Evolutionary conservation across 1,140 invertebrate species (phyloP).

Genomic region (Lamellibrachia luymesi): DNA sequence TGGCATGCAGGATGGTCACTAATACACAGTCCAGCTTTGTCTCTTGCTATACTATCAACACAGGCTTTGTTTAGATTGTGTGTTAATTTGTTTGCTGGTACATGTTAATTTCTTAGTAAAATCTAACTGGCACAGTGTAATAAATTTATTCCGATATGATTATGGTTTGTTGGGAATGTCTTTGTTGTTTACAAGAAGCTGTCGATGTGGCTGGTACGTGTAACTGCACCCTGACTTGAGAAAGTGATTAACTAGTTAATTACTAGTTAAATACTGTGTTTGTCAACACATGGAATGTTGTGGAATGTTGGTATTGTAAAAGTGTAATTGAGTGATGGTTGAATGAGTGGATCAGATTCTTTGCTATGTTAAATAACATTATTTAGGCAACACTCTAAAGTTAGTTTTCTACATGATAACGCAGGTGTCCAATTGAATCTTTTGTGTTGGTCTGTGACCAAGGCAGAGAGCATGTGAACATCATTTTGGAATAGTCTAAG

Average conservation of each 20-base stretch:
- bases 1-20: neutral
- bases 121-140: no score
- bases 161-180: neutral
- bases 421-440: no score
- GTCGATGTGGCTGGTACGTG: neutral
- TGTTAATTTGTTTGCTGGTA: no score
- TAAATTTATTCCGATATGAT: neutral
- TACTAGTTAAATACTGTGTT: neutral
- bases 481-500: no score
- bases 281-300: neutral
- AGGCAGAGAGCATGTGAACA: no score
- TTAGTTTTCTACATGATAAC: no score
- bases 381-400: no score
- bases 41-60: neutral
- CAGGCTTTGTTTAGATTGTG: no score
- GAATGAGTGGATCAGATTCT: no score
- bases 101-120: no score
- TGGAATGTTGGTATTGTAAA: neutral
- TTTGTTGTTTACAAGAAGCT: neutral
- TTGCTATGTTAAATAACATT: no score
- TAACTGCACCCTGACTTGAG: neutral
- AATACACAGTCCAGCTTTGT: neutral
- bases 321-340: neutral
- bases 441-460: no score
- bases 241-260: neutral